Evolutionary conservation across 2,888 invertebrate genomes (phyloP), one percentile per base, ranked within the genome.

Genomic region (Campopleginae sp.): DNA sequence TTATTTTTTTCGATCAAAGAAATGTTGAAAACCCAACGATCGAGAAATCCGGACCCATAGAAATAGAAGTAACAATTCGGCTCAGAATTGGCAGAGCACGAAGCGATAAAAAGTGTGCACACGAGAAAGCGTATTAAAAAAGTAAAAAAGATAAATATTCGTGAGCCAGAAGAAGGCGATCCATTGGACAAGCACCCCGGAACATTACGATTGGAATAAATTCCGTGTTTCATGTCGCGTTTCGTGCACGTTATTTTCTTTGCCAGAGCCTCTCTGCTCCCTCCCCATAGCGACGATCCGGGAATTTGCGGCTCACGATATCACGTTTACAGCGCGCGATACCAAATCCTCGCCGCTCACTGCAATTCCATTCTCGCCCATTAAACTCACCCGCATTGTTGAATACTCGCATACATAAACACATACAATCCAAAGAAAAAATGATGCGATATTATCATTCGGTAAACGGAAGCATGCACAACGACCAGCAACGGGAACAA

Each of bases 121-220:
- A 70, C 44, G 17, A 70, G 68, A 5, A 27, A 27, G 46, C 17
- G 46, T 70, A 44, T 63, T 46, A 51, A 72, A 77, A 80, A 46
- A 71, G 71, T 42, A 12, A 68, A 66, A 78, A 42, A 44, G n/a
- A 23, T 38, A 66, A 74, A 74, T 79, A 78, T 70, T 75, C 74
- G 83, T 68, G 74, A 75, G 79, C 68, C 63, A 46, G 44, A 78
- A 19, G 19, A 46, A 79, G 48, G 27, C 79, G 78, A 58, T 66
- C 44, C 46, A 80, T 61, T 38, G 75, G 70, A 51, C 63, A 54
- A 33, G 58, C 48, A 19, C 38, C 14, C 42, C 42, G 71, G 80
- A 77, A 77, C 84, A 76, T 72, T 68, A 84, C 74, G 83, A 63
- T 58, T 58, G 75, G 79, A 83, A 75, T 83, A 80, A 84, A 84